Percentiles rank a stretch among this genome's conserved stretches.
phyloP scores from a whole-genome alignment of 2,797 vertebrate species.

The Tragelaphus eurycerus region DNA sequence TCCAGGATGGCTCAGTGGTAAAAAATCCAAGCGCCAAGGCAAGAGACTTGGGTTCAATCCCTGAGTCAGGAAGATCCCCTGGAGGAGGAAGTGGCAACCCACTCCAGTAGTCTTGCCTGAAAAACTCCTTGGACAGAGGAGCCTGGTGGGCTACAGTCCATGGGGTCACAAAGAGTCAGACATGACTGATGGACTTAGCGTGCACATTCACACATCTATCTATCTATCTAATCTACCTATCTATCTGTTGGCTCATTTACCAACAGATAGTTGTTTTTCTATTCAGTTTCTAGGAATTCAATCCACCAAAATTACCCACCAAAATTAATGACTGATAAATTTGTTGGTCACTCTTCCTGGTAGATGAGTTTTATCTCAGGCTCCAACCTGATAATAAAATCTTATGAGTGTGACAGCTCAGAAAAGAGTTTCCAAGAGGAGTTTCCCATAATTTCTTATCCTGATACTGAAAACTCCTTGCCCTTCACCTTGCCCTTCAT shows the following conservation, averaged over 20 bases:
- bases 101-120: neutral
- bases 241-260: neutral
- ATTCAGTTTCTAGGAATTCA: neutral
- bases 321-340: neutral
- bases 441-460: neutral
- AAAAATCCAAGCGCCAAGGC: neutral
- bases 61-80: neutral
- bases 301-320: neutral
- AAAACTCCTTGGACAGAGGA: neutral
- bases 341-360: neutral
- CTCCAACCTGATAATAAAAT: neutral
- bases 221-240: neutral
- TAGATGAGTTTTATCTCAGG: neutral
- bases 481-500: neutral
- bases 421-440: neutral
- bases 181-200: neutral
- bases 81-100: neutral
- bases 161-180: neutral
- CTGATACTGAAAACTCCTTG: neutral
- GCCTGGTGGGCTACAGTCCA: neutral
- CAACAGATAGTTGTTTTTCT: neutral
- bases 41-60: neutral
- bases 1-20: neutral
- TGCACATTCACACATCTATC: neutral
- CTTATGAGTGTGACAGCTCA: neutral